Evolutionary conservation across 2,113 vertebrate genomes (phyloP), one percentile per base, ranked within the genome.

Genomic region (Sorex araneus): DNA sequence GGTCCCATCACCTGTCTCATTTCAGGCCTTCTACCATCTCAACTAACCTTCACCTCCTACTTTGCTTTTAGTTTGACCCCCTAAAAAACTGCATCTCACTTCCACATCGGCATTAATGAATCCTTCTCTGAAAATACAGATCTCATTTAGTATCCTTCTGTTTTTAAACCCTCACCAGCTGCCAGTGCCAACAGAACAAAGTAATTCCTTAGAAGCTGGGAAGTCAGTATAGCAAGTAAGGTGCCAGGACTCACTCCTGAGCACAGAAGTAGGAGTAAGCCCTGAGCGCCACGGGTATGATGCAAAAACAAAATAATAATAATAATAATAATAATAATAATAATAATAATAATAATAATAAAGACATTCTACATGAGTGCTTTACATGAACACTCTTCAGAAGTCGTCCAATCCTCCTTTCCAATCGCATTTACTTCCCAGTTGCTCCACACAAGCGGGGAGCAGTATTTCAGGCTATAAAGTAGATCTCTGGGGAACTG

Each of bases 401-500:
- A 82, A 16, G 79, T 27, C 32, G 19, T 27, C 19, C 47, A 66
- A n/a, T 30, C 36, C 43, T 45, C 8, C 32, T 47, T 63, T n/a
- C 36, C 9, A 36, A 16, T n/a, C 77, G 76, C 32, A n/a, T 16
- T 50, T 50, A 54, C 36, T 47, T 63, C n/a, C 4, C 8, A 27
- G n/a, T 18, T 85, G 73, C 64, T 74, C 77, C 8, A 71, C 47
- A 69, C 34, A 60, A 3, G 25, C 54, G 30, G 16, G 18, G 25
- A 0, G 69, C n/a, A 36, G 30, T 28, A 57, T 32, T 71, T 88
- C 12, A 8, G 11, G 27, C 18, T 63, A 0, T 77, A 47, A 84
- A 87, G n/a, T 45, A 36, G 28, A 76, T 76, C 75, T 93, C 32
- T 47, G 23, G 81, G 60, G n/a, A 79, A 43, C 47, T 90, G n/a